Conservation (phyloP, 1,140 invertebrate species). For the Acromyrmex charruanus region DNA sequence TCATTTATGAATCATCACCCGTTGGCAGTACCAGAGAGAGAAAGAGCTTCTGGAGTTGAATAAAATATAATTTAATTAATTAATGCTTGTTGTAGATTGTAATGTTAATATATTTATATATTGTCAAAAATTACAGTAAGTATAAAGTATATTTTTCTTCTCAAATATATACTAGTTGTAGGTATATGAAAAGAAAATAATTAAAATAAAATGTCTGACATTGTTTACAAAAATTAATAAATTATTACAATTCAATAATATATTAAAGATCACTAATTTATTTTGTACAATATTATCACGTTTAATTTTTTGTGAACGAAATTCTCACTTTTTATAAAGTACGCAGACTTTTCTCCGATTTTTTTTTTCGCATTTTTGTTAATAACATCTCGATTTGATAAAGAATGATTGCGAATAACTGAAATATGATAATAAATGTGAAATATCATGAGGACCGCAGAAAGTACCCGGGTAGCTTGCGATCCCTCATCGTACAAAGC, state of each 20-base stretch:
- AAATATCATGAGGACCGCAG: constrained; percentile 80
- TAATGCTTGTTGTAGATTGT: constrained; percentile 9
- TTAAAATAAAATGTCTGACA: neutral
- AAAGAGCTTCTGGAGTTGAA: constrained; percentile 68
- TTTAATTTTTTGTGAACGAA: neutral
- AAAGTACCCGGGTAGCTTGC: constrained; percentile 80
- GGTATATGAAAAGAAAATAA: neutral
- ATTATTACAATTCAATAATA: constrained; percentile 12
- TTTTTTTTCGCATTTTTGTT: constrained; percentile 53
- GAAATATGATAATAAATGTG: constrained; percentile 84
- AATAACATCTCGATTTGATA: constrained; percentile 70
- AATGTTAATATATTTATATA: constrained; percentile 36
- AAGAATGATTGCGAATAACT: constrained; percentile 80
- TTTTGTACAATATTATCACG: neutral
- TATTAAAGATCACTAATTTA: neutral
- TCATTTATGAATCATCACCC: constrained; percentile 71
- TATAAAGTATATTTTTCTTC: constrained; percentile 29
- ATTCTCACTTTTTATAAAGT: neutral
- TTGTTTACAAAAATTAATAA: constrained; percentile 27
- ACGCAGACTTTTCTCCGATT: neutral
- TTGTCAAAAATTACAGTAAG: constrained; percentile 25
- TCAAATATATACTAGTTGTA: neutral
- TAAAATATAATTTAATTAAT: constrained; percentile 70
- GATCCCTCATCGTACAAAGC: constrained; percentile 84
- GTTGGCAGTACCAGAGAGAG: constrained; percentile 63